Evolutionary conservation across 2,113 vertebrate genomes (phyloP).

Genomic region (Planiliza haematocheilus): DNA sequence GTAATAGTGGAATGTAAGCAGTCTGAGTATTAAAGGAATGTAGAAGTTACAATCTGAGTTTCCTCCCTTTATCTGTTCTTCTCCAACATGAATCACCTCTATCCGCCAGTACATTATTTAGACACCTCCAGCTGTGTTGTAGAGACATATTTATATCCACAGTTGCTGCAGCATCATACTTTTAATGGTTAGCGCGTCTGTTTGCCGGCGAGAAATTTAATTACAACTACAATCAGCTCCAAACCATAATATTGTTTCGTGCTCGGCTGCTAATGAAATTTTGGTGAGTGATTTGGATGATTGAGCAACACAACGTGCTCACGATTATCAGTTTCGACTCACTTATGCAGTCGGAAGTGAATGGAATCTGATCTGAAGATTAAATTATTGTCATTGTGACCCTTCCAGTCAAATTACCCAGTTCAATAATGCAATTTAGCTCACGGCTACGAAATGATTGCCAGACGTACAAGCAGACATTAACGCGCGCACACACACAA

Average conservation of each 20-base stretch:
- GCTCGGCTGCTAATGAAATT: constrained; percentile 51
- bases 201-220: constrained; percentile 20
- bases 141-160: not conserved
- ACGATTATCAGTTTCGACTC: constrained; percentile 56
- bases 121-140: not conserved
- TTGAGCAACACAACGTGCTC: constrained; percentile 32
- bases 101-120: no score
- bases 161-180: constrained; percentile 2
- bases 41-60: constrained; percentile 11
- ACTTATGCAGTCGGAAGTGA: constrained; percentile 36
- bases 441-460: constrained; percentile 52
- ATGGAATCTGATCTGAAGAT: constrained; percentile 60
- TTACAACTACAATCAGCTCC: constrained; percentile 19
- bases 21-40: constrained; percentile 38
- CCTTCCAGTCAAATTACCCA: constrained; percentile 61
- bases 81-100: not conserved
- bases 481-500: not conserved
- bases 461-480: constrained; percentile 3
- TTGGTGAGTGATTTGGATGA: constrained; percentile 43
- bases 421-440: constrained; percentile 56
- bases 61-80: constrained; percentile 29
- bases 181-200: constrained; percentile 18
- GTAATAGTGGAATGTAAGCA: constrained; percentile 22
- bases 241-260: constrained; percentile 27
- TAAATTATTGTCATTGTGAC: constrained; percentile 54